phyloP scores from a whole-genome alignment of 2,113 vertebrate species.

The Prolemur simus region DNA sequence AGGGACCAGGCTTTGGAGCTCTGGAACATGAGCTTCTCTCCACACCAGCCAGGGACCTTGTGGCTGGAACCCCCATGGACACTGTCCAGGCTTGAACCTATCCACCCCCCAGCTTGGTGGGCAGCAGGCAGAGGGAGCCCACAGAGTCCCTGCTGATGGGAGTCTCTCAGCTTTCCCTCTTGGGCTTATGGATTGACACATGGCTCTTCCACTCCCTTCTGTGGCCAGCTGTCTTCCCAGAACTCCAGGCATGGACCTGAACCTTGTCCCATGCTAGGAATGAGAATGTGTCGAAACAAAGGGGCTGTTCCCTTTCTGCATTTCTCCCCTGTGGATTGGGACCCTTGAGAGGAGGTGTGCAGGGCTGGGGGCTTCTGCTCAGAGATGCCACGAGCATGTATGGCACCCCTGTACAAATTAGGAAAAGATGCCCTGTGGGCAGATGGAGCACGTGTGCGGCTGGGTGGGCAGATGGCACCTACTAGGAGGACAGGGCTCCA shows the following conservation, averaged over 20 bases:
- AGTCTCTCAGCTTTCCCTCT: neutral
- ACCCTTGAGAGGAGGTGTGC: neutral
- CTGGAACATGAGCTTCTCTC: neutral
- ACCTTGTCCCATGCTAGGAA: neutral
- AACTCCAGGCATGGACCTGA: neutral
- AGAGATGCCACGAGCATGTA: neutral
- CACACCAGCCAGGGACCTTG: neutral
- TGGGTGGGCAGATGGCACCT: neutral
- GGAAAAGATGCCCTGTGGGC: neutral
- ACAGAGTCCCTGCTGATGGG: neutral
- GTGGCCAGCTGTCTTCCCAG: neutral
- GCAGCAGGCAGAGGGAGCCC: neutral
- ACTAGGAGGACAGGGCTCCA: neutral
- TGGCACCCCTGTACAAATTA: neutral
- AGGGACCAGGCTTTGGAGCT: neutral
- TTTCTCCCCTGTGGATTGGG: neutral
- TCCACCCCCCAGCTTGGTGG: neutral
- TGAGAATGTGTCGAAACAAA: neutral
- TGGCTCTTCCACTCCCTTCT: neutral
- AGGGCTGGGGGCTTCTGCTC: neutral
- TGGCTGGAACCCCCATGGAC: neutral
- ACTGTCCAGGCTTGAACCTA: neutral
- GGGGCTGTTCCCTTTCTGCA: neutral
- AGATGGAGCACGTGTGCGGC: neutral
- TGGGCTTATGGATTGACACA: neutral